Evolutionary conservation across 2,113 vertebrate genomes (phyloP).

Genomic region (Ophthalmolycus amberensis): DNA sequence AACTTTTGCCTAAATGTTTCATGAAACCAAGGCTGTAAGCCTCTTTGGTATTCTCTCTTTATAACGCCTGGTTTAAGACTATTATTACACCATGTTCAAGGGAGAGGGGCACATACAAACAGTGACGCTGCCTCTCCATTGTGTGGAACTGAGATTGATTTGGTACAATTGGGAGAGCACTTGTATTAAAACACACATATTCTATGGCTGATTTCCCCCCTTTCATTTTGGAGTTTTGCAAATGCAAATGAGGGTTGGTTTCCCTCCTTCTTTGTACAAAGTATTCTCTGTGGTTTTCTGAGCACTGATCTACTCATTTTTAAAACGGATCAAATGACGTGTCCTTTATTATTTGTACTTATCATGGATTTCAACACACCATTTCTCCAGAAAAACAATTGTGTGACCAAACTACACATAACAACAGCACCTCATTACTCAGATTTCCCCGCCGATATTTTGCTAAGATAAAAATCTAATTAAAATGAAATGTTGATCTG

Average conservation of each 20-base stretch:
- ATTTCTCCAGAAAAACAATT: slow-evolving; percentile 23
- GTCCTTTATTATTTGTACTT: slow-evolving; percentile 22
- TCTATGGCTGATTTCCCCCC: slow-evolving; percentile 78
- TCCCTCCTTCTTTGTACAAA: slow-evolving; percentile 42
- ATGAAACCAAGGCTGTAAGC: slow-evolving; percentile 86
- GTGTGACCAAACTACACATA: slow-evolving; percentile 16
- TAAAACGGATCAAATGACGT: slow-evolving; percentile 26
- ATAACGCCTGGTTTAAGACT: slow-evolving; percentile 78
- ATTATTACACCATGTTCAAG: slow-evolving; percentile 78
- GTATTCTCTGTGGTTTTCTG: slow-evolving; percentile 28
- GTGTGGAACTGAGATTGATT: slow-evolving; percentile 76
- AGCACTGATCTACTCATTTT: slow-evolving; percentile 5
- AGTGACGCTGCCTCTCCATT: slow-evolving; percentile 71
- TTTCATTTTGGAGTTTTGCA: slow-evolving; percentile 66
- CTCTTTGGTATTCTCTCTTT: slow-evolving; percentile 84
- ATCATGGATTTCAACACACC: slow-evolving; percentile 13
- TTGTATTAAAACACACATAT: slow-evolving; percentile 81
- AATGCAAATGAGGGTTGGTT: slow-evolving; percentile 59
- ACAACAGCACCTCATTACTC: slow-evolving; percentile 52
- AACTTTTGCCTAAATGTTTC: slow-evolving; percentile 90
- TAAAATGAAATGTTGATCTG: slow-evolving; percentile 38
- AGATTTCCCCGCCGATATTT: slow-evolving; percentile 58
- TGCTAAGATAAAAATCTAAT: slow-evolving; percentile 34
- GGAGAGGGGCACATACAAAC: slow-evolving; percentile 79
- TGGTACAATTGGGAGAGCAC: slow-evolving; percentile 70